Base-by-base conservation (phyloP, 2,888 invertebrate species). In the Crossocerus cetratus region DNA sequence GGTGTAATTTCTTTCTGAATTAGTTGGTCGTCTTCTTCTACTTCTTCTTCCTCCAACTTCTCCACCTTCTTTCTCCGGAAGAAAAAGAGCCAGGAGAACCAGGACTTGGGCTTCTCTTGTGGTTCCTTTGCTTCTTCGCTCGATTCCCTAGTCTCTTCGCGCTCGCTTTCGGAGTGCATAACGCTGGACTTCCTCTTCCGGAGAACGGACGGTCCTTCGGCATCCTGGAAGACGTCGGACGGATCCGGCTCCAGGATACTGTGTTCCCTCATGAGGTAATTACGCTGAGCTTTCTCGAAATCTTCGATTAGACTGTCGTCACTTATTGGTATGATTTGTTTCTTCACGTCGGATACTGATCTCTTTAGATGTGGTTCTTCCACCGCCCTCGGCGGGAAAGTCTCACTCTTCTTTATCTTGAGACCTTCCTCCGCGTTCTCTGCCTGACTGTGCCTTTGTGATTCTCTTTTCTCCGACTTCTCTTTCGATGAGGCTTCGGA, bases 401-500 rank as follows among this genome's bases (percentile, higher is more conserved):
- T 80, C 1, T 81, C 84, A 90, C 86, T 92, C 69, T 91, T 89
- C 80, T 91, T 90, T 67, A 92, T 87, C 11, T 90, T 91, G 58
- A 91, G 84, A 76, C 92, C 92, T 14, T 74, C 79, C 32, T 80
- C 81, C 1, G 42, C 78, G 43, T 72, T 82, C 60, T 77, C 72
- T 0, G 65, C 49, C 11, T 66, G 69, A 14, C 63, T 69, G 43
- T 58, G 23, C 3, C 44, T 18, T 16, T 22, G 78, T 22, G 69
- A 62, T 0, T 45, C 70, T 64, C 60, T 70, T 61, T 49, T 76
- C n/a, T 72, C 78, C 5, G 44, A 49, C 55, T 56, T 63, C 32
- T 74, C 62, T 21, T 63, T 71, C 21, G 18, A n/a, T 0, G 53
- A 65, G 32, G 54, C 55, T 3, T 74, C 76, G 8, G 55, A 2